Evolutionary conservation across 35 echinoderm and acorn worm species (phyloP).

Genomic region (Ophioderma brevispina): DNA sequence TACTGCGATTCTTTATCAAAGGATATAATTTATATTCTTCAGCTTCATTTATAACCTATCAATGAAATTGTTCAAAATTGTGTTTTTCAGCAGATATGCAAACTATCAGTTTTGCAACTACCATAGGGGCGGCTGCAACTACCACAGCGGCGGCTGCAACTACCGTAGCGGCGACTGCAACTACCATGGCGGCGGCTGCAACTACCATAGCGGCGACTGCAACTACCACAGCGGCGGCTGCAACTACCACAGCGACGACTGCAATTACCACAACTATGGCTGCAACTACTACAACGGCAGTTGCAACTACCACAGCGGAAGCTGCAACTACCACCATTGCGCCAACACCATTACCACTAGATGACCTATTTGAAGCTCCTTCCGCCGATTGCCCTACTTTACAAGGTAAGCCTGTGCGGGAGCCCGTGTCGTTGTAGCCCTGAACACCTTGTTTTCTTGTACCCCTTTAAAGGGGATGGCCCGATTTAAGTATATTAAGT

Average conservation of each 20-base stretch:
- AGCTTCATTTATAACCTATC: too few relatives aligned
- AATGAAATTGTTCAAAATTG: too few relatives aligned
- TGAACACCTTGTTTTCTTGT: too few relatives aligned
- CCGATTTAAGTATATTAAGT: too few relatives aligned
- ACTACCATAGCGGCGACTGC: not conserved
- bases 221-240: not conserved
- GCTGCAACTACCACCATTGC: not conserved
- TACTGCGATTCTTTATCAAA: too few relatives aligned
- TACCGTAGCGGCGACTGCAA: not conserved
- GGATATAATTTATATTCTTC: too few relatives aligned
- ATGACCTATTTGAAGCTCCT: not conserved
- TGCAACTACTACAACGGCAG: not conserved
- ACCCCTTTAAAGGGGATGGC: too few relatives aligned
- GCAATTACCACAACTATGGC: not conserved
- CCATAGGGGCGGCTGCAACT: too few relatives aligned
- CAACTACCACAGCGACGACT: not conserved
- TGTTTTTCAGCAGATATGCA: too few relatives aligned
- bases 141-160: too few relatives aligned
- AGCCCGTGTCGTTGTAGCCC: too few relatives aligned
- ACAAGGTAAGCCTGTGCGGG: conserved; percentile 19
- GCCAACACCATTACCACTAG: not conserved
- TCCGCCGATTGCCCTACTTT: not conserved
- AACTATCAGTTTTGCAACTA: too few relatives aligned
- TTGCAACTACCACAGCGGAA: not conserved
- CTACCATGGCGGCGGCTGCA: not conserved